These are phyloP conservation scores for Polypterus bichir DNA, from an alignment of 2,113 vertebrate genomes.

Conservation along the genomic window DNA sequence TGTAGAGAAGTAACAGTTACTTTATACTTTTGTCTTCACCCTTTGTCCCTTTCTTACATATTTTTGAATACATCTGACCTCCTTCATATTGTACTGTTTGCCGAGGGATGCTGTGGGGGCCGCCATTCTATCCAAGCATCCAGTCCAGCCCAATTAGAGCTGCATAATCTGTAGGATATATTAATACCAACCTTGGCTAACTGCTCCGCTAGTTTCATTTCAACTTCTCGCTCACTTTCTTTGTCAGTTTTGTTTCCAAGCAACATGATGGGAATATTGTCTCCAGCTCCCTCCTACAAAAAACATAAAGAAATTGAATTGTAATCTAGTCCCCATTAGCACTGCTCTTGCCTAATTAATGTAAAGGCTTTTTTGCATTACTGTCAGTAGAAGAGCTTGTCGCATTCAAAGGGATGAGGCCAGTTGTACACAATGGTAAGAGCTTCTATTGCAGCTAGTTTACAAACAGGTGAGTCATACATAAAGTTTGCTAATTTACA, in stretches of 20 bases:
- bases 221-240: conserved; percentile 62
- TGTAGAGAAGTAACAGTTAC: too few species aligned
- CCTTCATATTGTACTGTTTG: too few species aligned
- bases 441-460: neutral
- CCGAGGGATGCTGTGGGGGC: too few species aligned
- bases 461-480: neutral
- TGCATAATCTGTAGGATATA: too few species aligned
- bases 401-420: too few species aligned
- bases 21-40: too few species aligned
- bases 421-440: neutral
- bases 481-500: neutral
- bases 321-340: neutral
- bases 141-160: too few species aligned
- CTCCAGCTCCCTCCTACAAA: conserved; percentile 63
- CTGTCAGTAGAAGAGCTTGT: too few species aligned
- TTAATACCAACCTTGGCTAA: conserved; percentile 59
- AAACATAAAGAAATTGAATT: neutral
- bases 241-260: conserved; percentile 83
- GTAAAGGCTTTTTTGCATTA: too few species aligned
- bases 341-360: neutral
- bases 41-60: too few species aligned
- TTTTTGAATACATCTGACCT: too few species aligned
- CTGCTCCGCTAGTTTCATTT: conserved; percentile 54
- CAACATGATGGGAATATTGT: conserved; percentile 63
- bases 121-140: too few species aligned